These are phyloP conservation scores for Folsomia candida DNA, from an alignment of 2,888 invertebrate species.

Conservation along the genomic window DNA sequence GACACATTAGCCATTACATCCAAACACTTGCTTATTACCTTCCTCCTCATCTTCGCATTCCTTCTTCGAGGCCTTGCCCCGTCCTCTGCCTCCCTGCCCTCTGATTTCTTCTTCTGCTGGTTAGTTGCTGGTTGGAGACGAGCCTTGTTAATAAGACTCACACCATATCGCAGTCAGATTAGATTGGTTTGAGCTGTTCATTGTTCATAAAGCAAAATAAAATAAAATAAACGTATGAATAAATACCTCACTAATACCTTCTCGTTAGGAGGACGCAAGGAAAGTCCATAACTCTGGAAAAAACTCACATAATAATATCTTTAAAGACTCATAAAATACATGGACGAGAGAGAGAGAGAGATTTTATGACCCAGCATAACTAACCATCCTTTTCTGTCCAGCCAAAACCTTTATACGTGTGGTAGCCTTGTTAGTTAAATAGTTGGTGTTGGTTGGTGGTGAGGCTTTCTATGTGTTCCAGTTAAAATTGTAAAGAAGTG, in stretches of 20 bases:
- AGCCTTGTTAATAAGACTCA: conserved; percentile 8
- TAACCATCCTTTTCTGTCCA: conserved; percentile 18
- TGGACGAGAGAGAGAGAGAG: conserved; percentile 15
- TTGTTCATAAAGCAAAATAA: conserved; percentile 6
- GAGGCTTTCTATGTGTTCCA: not conserved
- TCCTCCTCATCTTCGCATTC: too few relatives aligned
- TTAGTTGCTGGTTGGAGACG: not conserved
- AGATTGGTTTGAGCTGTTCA: not conserved
- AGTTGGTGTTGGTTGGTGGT: too few relatives aligned
- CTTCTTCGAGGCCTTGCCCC: too few relatives aligned
- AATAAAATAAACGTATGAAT: conserved; percentile 4
- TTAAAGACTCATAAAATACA: conserved; percentile 22
- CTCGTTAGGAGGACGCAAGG: not conserved
- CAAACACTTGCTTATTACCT: conserved; percentile 6
- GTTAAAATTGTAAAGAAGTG: conserved; percentile 4
- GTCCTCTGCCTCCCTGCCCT: not conserved
- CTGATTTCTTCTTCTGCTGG: not conserved
- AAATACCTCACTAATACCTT: not conserved
- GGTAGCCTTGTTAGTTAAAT: not conserved
- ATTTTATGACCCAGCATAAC: conserved; percentile 13
- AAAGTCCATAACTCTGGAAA: not conserved
- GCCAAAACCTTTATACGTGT: not conserved
- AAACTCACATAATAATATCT: conserved; percentile 7
- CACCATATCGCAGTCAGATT: conserved; percentile 5
- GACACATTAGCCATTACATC: conserved; percentile 8